These are phyloP conservation scores for Eilema griseolum DNA, from an alignment of 2,888 invertebrate species.

Conservation along the genomic window DNA sequence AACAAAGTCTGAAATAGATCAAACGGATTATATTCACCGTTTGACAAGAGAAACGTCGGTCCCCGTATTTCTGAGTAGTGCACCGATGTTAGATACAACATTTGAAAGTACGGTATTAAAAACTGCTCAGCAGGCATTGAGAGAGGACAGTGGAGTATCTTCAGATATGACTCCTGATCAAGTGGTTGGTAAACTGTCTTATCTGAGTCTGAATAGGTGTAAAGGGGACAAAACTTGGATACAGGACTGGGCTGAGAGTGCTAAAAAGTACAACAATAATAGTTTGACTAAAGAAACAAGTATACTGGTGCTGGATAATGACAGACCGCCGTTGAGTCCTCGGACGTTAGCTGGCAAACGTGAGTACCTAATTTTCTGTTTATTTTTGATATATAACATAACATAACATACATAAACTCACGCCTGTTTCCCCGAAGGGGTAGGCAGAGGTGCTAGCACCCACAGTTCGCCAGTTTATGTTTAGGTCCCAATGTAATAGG, in stretches of 20 bases:
- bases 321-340: constrained; percentile 78
- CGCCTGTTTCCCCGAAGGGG: too few relatives aligned
- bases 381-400: constrained; percentile 17
- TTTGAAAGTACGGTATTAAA: constrained; percentile 79
- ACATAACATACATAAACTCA: too few relatives aligned
- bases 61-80: constrained; percentile 75
- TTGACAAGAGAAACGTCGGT: constrained; percentile 79
- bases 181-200: constrained; percentile 77
- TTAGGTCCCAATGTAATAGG: too few relatives aligned
- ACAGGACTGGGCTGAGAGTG: constrained; percentile 89
- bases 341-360: constrained; percentile 73
- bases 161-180: constrained; percentile 71
- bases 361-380: constrained; percentile 60
- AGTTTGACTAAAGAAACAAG: constrained; percentile 62
- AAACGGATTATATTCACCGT: constrained; percentile 87
- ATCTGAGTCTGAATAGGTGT: constrained; percentile 81
- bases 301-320: constrained; percentile 54
- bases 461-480: too few relatives aligned
- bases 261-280: constrained; percentile 83
- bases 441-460: too few relatives aligned
- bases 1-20: constrained; percentile 90
- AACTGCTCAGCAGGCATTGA: constrained; percentile 73
- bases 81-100: constrained; percentile 63
- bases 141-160: constrained; percentile 66
- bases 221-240: constrained; percentile 88